Evolutionary conservation across 2,888 invertebrate genomes (phyloP), one percentile per base, ranked within the genome.

Genomic region (Pterobdella sp.): DNA sequence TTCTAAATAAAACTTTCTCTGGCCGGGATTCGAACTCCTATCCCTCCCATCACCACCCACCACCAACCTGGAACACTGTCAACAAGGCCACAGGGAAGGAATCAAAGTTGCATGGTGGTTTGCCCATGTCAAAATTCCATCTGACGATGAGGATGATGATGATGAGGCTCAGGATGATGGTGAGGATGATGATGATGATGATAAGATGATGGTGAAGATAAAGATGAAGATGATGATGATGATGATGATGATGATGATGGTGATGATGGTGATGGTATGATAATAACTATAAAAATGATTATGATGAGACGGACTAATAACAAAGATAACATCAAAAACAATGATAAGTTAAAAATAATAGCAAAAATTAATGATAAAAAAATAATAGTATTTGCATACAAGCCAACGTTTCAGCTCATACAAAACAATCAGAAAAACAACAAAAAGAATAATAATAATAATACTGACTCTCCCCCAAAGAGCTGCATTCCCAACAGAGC

Each of bases 51-150:
- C n/a, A n/a, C n/a, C n/a, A n/a, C n/a, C n/a, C n/a, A n/a, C n/a
- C n/a, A n/a, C n/a, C n/a, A 56, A 94, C 94, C 89, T 95, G 95
- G 89, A 99, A 99, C 86, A 99, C 98, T 85, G 98, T 99, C 83
- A 99, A 90, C 85, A 99, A 88, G 84, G 98, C 97, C 84, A 96
- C 96, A 81, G 96, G 93, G 88, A 99, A 99, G 81, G 95, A 95
- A 87, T 99, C 97, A 88, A 99, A 99, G 86, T 99, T 97, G 76
- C 94, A 94, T 80, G 93, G 89, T 77, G 98, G 98, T 80, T 96
- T 94, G 80, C 92, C 94, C 75, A 85, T 84, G 49, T 83, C 82
- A 81, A 87, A 87, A 78, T 85, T 86, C 83, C 85, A 86, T 77
- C 85, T 86, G 78, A 74, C 79, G 49, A 67, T 18, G 18, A 26